phyloP scores from a whole-genome alignment of 2,888 invertebrate genomes.

The Psococerastis gibbosa region DNA sequence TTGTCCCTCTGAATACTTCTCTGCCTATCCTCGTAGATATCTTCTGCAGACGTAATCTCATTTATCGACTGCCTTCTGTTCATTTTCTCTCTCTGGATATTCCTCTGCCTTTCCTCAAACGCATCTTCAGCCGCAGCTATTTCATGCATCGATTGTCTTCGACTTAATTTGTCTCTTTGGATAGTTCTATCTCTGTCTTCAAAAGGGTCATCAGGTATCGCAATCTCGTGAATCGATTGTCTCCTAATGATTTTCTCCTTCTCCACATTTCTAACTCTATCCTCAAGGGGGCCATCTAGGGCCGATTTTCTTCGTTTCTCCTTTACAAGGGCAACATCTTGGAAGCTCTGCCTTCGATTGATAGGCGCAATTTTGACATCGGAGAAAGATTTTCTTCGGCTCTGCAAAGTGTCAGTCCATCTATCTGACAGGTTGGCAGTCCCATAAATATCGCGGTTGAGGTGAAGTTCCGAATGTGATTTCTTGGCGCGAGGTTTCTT shows the following conservation, averaged over 20 bases:
- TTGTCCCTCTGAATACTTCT: too few species aligned
- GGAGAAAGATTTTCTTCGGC: not conserved
- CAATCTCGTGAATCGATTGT: slow-evolving; percentile 1
- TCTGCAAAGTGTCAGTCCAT: not conserved
- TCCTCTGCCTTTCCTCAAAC: not conserved
- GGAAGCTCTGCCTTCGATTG: slow-evolving; percentile 3
- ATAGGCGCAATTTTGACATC: not conserved
- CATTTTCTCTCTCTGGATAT: not conserved
- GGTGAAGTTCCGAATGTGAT: slow-evolving; percentile 1
- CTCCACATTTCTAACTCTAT: not conserved
- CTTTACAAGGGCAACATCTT: not conserved
- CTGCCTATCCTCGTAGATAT: not conserved
- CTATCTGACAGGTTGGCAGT: not conserved
- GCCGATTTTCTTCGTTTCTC: not conserved
- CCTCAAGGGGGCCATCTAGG: not conserved
- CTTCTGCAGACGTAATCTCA: not conserved
- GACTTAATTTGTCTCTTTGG: not conserved
- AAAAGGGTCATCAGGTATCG: not conserved
- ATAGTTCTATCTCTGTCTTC: not conserved
- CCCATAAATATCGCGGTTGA: not conserved
- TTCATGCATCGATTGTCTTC: not conserved
- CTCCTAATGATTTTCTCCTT: slow-evolving; percentile 5
- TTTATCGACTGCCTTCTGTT: slow-evolving; percentile 1
- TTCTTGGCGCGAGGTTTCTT: not conserved
- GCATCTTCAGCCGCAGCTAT: slow-evolving; percentile 1